phyloP scores from a whole-genome alignment of 2,888 invertebrate species.

The Anthrax anthrax region DNA sequence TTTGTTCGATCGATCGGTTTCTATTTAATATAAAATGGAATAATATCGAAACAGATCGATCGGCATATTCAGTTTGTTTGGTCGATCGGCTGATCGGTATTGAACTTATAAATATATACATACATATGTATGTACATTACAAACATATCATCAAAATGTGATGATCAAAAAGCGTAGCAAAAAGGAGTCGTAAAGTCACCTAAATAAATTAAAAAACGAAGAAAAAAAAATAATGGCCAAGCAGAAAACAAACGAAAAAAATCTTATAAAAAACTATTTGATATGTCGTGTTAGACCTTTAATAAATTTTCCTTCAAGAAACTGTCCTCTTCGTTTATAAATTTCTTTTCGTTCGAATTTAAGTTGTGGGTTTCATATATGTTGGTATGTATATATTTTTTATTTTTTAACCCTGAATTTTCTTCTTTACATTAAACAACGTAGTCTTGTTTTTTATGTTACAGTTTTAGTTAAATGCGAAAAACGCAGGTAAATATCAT shows the following conservation, averaged over 20 bases:
- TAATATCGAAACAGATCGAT: too few relatives aligned
- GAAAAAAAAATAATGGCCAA: not conserved
- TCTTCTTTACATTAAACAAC: too few relatives aligned
- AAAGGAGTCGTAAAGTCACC: conserved; percentile 4
- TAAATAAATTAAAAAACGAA: not conserved
- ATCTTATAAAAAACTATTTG: not conserved
- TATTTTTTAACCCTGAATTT: too few relatives aligned
- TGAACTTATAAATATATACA: not conserved
- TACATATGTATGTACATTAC: too few relatives aligned
- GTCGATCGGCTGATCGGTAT: too few relatives aligned
- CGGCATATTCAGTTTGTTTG: too few relatives aligned
- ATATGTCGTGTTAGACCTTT: conserved; percentile 14
- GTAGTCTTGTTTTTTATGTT: too few relatives aligned
- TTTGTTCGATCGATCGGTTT: too few relatives aligned
- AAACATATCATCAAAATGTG: too few relatives aligned
- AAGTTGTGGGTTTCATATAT: too few relatives aligned
- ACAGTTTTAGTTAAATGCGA: conserved; percentile 8
- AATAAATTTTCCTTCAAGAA: conserved; percentile 12
- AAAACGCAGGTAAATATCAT: conserved; percentile 1
- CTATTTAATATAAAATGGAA: too few relatives aligned
- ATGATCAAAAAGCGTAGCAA: not conserved
- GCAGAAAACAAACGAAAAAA: not conserved
- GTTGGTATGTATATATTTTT: too few relatives aligned
- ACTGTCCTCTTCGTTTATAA: conserved; percentile 8
- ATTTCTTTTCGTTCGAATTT: not conserved